These are phyloP conservation scores for Pavo muticus DNA, from an alignment of 2,113 vertebrate genomes.

Conservation along the genomic window DNA sequence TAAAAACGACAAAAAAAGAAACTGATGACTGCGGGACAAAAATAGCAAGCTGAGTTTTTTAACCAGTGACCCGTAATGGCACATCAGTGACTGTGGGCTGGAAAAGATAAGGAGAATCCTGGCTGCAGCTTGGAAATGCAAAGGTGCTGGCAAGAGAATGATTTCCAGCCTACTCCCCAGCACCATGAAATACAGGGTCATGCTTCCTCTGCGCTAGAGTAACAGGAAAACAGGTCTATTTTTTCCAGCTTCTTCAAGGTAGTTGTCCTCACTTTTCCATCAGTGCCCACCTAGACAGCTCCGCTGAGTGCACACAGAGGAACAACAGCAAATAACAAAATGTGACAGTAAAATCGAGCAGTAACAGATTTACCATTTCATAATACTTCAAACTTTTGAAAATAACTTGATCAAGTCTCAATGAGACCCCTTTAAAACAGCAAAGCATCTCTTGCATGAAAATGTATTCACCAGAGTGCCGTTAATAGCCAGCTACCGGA, in stretches of 20 bases:
- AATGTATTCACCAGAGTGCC: conserved; percentile 65
- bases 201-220: not conserved
- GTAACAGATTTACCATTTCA: conserved; percentile 32
- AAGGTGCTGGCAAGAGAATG: not conserved
- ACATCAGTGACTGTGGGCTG: conserved; percentile 11
- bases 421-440: conserved; percentile 51
- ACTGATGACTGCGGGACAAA: not conserved
- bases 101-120: conserved; percentile 55
- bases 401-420: conserved; percentile 70
- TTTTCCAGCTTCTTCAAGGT: not conserved
- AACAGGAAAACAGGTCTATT: not conserved
- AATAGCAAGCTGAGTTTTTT: conserved; percentile 34
- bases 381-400: conserved; percentile 68
- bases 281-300: not conserved
- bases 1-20: not conserved
- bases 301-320: not conserved
- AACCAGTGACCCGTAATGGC: conserved; percentile 27
- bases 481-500: conserved; percentile 46
- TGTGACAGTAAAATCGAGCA: conserved; percentile 6
- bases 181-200: conserved; percentile 43
- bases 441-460: conserved; percentile 57
- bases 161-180: conserved; percentile 26
- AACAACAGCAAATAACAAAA: conserved; percentile 49
- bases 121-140: conserved; percentile 41
- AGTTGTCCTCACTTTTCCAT: conserved; percentile 3